A percentile compares a stretch with the other conserved stretches of the same genome.
phyloP scores from a whole-genome alignment of 1,140 invertebrate species.

The Melitaea cinxia region DNA sequence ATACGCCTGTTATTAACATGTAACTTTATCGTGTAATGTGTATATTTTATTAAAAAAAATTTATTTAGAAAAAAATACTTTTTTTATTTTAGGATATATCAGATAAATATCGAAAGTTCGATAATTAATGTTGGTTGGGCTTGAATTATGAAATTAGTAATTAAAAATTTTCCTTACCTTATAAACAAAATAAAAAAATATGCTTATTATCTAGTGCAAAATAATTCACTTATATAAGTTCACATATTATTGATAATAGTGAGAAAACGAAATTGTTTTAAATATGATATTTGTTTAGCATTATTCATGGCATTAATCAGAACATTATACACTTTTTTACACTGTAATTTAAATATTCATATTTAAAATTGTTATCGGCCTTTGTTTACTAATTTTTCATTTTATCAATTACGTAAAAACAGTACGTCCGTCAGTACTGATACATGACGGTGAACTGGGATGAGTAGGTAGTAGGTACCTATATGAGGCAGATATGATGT shows the following conservation, averaged over 20 bases:
- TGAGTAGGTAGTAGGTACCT: too few species aligned
- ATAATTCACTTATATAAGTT: background rate
- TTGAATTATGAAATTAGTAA: too few species aligned
- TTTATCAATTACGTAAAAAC: slow-evolving; percentile 12
- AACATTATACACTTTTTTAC: too few species aligned
- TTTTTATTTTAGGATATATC: too few species aligned
- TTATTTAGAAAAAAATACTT: too few species aligned
- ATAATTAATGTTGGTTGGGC: too few species aligned
- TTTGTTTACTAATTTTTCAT: background rate
- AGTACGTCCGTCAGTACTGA: slow-evolving; percentile 14
- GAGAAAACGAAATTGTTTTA: too few species aligned
- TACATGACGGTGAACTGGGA: slow-evolving; percentile 11
- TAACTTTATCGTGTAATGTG: too few species aligned
- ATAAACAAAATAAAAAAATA: background rate
- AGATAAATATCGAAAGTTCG: too few species aligned
- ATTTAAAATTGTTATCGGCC: background rate
- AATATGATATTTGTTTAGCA: too few species aligned
- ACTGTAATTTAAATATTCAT: background rate
- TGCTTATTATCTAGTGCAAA: background rate
- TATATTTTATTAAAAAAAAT: too few species aligned
- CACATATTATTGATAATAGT: background rate
- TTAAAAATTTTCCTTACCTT: slow-evolving; percentile 1
- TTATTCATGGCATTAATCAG: too few species aligned
- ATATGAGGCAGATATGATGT: background rate
- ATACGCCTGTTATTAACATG: background rate